Conservation (phyloP, 2,888 invertebrate genomes). For the Laothoe populi region DNA sequence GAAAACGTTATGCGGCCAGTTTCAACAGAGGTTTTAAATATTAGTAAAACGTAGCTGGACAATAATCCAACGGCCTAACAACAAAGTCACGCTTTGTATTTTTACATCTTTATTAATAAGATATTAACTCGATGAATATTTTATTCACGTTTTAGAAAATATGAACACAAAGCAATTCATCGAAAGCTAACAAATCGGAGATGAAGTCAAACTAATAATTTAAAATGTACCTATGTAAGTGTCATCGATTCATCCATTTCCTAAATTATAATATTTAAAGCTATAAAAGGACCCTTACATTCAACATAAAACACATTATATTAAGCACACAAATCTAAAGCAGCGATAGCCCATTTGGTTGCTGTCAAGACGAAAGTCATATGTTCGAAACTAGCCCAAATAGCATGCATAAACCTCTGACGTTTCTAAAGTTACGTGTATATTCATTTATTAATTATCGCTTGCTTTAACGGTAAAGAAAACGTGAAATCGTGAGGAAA, state of each 20-base stretch:
- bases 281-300: background rate
- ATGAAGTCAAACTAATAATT: no score
- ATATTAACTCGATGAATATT: background rate
- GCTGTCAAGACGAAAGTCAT: no score
- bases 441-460: no score
- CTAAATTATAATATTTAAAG: no score
- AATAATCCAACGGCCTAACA: background rate
- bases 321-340: no score
- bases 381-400: no score
- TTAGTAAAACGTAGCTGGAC: background rate
- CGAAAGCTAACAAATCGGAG: background rate
- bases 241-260: background rate
- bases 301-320: constrained; percentile 6
- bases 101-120: background rate
- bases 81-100: constrained; percentile 4
- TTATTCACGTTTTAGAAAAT: constrained; percentile 7
- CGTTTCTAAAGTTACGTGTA: no score
- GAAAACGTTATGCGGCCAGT: background rate
- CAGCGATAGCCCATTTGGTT: no score
- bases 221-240: background rate
- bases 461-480: no score
- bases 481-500: no score
- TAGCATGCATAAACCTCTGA: no score
- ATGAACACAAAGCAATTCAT: background rate
- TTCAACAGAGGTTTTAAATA: background rate